Conservation (phyloP, 2,888 invertebrate species). For the Trachelus tabidus region DNA sequence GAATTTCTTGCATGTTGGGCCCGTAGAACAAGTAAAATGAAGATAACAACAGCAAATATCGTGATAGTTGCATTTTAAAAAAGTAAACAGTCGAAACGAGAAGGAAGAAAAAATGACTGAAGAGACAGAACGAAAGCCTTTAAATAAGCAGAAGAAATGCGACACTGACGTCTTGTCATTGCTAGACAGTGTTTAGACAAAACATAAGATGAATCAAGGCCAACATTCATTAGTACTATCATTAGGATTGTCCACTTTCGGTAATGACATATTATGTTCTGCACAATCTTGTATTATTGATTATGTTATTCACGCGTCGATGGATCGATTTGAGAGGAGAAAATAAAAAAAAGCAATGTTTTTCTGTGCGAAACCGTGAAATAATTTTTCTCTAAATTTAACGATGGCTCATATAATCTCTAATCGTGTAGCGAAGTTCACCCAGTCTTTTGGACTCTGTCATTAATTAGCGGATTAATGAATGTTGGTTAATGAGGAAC, state of each 20-base stretch:
- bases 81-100: not conserved
- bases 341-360: not conserved
- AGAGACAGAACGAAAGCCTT: not conserved
- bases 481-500: not conserved
- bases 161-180: not conserved
- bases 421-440: not conserved
- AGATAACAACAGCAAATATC: slow-evolving; percentile 29
- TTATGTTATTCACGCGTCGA: not conserved
- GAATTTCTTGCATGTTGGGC: slow-evolving; percentile 12
- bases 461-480: not conserved
- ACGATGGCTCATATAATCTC: not conserved
- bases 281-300: not conserved
- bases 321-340: not conserved
- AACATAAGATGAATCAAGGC: not conserved
- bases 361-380: not conserved
- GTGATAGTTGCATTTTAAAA: slow-evolving; percentile 5
- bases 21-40: slow-evolving; percentile 22
- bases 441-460: not conserved
- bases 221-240: not conserved
- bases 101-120: not conserved
- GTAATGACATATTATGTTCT: not conserved
- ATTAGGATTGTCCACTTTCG: not conserved
- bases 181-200: not conserved
- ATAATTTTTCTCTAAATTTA: not conserved
- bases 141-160: not conserved